Evolutionary conservation across 92 coral and sea anemone species (phyloP).

Genomic region (Pocillopora meandrina): DNA sequence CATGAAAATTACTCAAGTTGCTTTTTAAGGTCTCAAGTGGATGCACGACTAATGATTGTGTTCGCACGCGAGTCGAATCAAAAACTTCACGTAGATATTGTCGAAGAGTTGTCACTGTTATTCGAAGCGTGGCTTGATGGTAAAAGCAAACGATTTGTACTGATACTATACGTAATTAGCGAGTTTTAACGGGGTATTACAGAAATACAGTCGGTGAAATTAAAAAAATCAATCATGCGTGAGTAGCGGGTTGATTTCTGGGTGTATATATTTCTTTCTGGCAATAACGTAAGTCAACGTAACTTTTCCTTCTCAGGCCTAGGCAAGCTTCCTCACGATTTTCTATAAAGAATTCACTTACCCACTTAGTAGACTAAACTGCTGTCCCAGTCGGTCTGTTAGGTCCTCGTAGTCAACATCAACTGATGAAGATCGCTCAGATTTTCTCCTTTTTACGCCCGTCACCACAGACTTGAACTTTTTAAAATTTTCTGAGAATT

Average conservation of each 20-base stretch:
- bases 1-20: slow-evolving; percentile 20
- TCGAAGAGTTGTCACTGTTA: neutral
- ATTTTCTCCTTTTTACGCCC: slow-evolving; percentile 76
- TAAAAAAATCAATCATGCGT: slow-evolving; percentile 4
- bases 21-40: slow-evolving; percentile 38
- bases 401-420: slow-evolving; percentile 74
- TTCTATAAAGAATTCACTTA: slow-evolving; percentile 39
- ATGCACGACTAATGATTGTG: slow-evolving; percentile 20
- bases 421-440: slow-evolving; percentile 52
- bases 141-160: neutral
- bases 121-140: neutral
- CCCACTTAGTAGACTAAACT: slow-evolving; percentile 69
- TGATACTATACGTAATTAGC: neutral
- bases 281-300: slow-evolving; percentile 22
- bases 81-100: slow-evolving; percentile 4
- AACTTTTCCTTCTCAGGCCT: neutral
- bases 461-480: slow-evolving; percentile 85
- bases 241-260: neutral
- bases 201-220: neutral
- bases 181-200: neutral
- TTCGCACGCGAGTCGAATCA: slow-evolving; percentile 10
- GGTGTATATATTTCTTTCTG: slow-evolving; percentile 19
- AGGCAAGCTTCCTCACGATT: neutral
- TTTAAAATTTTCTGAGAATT: slow-evolving; percentile 92
- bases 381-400: slow-evolving; percentile 75